Evolutionary conservation across 2,113 vertebrate genomes (phyloP).

Genomic region (Oryctolagus cuniculus): DNA sequence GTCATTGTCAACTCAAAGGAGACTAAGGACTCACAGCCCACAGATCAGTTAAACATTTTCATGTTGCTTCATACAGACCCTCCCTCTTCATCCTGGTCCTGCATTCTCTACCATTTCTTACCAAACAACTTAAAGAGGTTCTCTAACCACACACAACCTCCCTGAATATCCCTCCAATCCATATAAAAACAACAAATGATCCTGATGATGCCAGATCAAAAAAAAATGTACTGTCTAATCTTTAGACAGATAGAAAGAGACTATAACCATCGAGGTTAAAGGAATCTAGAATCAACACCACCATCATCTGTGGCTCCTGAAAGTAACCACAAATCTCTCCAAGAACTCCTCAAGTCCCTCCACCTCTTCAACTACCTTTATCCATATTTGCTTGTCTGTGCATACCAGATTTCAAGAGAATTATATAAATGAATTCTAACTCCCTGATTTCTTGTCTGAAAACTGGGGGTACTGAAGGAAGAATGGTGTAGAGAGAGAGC

Average conservation of each 20-base stretch:
- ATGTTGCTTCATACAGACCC: background rate
- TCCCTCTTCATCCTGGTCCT: background rate
- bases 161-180: background rate
- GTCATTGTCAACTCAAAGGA: background rate
- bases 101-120: background rate
- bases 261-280: background rate
- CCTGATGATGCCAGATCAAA: background rate
- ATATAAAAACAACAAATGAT: conserved; percentile 19
- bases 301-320: background rate
- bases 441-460: background rate
- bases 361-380: background rate
- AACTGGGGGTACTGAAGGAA: background rate
- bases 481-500: background rate
- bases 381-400: background rate
- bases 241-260: background rate
- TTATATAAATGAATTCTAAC: background rate
- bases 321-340: background rate
- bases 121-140: background rate
- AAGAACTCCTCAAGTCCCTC: background rate
- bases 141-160: background rate
- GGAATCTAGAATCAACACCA: background rate
- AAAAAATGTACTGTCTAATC: background rate
- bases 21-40: background rate
- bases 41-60: background rate
- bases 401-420: background rate